These are phyloP conservation scores for Melipona quadrifasciata DNA, from an alignment of 1,140 invertebrate genomes.

Conservation along the genomic window DNA sequence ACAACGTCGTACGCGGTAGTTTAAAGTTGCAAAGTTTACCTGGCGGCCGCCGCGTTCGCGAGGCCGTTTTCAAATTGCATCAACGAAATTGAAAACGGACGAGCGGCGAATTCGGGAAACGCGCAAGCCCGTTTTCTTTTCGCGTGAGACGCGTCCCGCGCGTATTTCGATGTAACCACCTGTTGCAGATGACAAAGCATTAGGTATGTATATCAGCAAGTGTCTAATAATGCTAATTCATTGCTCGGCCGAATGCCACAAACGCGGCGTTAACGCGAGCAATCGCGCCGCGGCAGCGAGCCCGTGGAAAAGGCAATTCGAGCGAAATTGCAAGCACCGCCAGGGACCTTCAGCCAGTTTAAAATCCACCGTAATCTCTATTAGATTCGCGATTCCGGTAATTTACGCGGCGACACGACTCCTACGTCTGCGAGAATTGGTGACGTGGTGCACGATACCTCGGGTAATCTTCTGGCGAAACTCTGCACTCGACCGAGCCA, in stretches of 20 bases:
- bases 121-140: slow-evolving; percentile 47
- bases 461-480: not conserved
- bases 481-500: not conserved
- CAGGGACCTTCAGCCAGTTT: not conserved
- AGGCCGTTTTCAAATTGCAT: not conserved
- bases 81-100: not conserved
- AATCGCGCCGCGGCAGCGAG: slow-evolving; percentile 10
- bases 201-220: slow-evolving; percentile 63
- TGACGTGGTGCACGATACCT: not conserved
- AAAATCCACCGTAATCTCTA: slow-evolving; percentile 40
- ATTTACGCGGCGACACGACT: slow-evolving; percentile 15
- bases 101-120: not conserved
- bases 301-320: slow-evolving; percentile 30
- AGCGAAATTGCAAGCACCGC: slow-evolving; percentile 36
- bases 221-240: slow-evolving; percentile 68
- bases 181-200: slow-evolving; percentile 68
- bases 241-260: slow-evolving; percentile 55
- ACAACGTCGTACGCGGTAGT: not conserved
- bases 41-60: too few relatives aligned
- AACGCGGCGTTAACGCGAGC: slow-evolving; percentile 51
- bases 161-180: slow-evolving; percentile 65
- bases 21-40: not conserved
- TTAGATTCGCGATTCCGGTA: slow-evolving; percentile 34
- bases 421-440: not conserved
- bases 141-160: slow-evolving; percentile 46